These are phyloP conservation scores for Incurvaria masculella DNA, from an alignment of 2,888 invertebrate species.

Conservation along the genomic window DNA sequence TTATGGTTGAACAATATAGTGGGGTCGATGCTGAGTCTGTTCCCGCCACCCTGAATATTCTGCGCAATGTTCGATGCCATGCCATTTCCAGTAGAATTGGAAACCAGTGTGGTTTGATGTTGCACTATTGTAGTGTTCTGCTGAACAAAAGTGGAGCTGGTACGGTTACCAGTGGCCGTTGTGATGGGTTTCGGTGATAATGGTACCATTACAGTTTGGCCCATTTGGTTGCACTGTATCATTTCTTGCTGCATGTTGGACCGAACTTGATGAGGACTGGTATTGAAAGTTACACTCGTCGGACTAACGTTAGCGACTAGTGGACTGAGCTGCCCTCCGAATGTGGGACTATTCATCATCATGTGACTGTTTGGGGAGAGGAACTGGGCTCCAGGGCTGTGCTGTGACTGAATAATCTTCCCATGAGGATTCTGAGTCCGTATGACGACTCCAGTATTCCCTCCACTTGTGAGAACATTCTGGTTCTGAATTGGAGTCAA, in stretches of 20 bases:
- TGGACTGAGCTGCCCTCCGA: conserved; percentile 76
- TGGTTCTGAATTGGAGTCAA: conserved; percentile 69
- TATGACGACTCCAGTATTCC: conserved; percentile 76
- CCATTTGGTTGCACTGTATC: conserved; percentile 67
- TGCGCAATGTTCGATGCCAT: conserved; percentile 25
- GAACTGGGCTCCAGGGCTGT: conserved; percentile 68
- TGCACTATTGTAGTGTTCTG: conserved; percentile 85
- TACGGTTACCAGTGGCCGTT: conserved; percentile 54
- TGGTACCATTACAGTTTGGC: conserved; percentile 70
- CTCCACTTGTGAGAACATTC: conserved; percentile 60
- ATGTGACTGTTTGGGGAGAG: conserved; percentile 74
- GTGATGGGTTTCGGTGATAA: conserved; percentile 58
- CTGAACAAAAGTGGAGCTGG: conserved; percentile 73
- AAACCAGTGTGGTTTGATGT: conserved; percentile 75
- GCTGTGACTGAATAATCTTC: conserved; percentile 66
- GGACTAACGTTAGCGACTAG: conserved; percentile 72
- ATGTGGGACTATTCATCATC: conserved; percentile 69
- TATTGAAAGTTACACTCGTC: conserved; percentile 62
- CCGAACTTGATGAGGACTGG: conserved; percentile 49
- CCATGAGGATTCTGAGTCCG: conserved; percentile 70
- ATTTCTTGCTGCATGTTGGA: conserved; percentile 65
- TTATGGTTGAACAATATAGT: conserved; percentile 51
- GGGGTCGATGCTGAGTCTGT: conserved; percentile 57
- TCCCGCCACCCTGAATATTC: conserved; percentile 26
- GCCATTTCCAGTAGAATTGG: conserved; percentile 58